Evolutionary conservation across 2,113 vertebrate species (phyloP).

Genomic region (Pteruthius melanotis): DNA sequence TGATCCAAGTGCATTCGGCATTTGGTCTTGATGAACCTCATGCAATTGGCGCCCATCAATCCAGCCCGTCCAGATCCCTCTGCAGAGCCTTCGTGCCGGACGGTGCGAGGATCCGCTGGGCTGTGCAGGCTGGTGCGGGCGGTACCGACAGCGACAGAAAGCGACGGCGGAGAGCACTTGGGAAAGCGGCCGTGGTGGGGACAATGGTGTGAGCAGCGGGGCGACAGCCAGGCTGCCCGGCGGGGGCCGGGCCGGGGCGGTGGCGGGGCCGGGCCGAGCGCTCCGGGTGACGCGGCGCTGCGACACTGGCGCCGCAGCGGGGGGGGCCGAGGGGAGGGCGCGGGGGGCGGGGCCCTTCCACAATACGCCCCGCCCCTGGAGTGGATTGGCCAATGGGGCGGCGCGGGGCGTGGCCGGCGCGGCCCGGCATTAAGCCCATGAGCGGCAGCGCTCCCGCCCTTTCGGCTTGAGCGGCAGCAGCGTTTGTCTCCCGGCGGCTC

Average conservation of each 20-base stretch:
- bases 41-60: no score
- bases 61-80: not conserved
- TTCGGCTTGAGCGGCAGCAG: no score
- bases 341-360: no score
- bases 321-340: not conserved
- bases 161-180: no score
- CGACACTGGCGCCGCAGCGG: not conserved
- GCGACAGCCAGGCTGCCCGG: fast-evolving
- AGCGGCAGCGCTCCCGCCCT: no score
- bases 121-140: fast-evolving
- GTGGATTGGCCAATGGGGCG: no score
- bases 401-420: no score
- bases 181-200: fast-evolving
- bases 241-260: not conserved
- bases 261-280: not conserved
- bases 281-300: not conserved
- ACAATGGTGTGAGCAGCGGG: fast-evolving
- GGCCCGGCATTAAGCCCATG: no score
- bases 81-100: not conserved
- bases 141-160: no score
- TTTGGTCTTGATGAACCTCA: not conserved
- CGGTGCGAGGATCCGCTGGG: fast-evolving
- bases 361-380: no score
- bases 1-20: not conserved
- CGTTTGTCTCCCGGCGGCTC: no score